Conservation (phyloP, 2,797 vertebrate genomes). For the Sebastes minor region DNA sequence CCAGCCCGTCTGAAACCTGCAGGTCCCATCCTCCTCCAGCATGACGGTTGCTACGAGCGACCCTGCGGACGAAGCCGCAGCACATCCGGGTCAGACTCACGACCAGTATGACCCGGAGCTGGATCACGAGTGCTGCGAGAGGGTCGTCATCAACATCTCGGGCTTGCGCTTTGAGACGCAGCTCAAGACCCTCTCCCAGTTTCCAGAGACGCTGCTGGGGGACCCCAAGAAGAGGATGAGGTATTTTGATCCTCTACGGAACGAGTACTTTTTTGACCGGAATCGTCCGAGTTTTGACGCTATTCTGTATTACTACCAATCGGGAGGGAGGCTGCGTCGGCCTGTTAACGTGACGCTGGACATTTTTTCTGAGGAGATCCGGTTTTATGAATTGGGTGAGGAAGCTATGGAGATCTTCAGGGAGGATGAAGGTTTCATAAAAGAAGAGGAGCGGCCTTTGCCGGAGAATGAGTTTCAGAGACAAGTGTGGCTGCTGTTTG, state of each 20-base stretch:
- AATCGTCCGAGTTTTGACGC: slow-evolving; percentile 98
- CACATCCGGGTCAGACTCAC: slow-evolving; percentile 83
- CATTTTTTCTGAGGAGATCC: slow-evolving; percentile 98
- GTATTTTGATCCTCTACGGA: slow-evolving; percentile 98
- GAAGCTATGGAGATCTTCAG: slow-evolving; percentile 99
- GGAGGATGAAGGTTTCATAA: slow-evolving; percentile 97
- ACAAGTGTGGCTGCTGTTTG: slow-evolving; percentile 97
- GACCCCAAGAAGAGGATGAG: slow-evolving; percentile 96
- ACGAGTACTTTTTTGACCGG: slow-evolving; percentile 98
- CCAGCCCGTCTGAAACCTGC: slow-evolving; percentile 72
- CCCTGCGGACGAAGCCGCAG: slow-evolving; percentile 87
- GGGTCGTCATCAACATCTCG: slow-evolving; percentile 98
- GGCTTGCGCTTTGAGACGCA: slow-evolving; percentile 97
- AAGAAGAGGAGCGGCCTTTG: slow-evolving; percentile 94
- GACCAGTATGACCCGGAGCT: slow-evolving; percentile 81
- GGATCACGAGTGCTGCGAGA: slow-evolving; percentile 96
- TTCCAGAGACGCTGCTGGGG: slow-evolving; percentile 95
- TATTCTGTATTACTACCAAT: slow-evolving; percentile 98
- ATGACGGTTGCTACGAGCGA: slow-evolving; percentile 98
- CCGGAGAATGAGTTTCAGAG: slow-evolving; percentile 95
- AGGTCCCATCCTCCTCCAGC: slow-evolving; percentile 76
- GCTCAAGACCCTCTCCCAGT: slow-evolving; percentile 96
- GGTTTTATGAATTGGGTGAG: slow-evolving; percentile 97
- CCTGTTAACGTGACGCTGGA: slow-evolving; percentile 97
- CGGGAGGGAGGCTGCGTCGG: slow-evolving; percentile 93